Percentiles rank a stretch among this genome's conserved stretches.
These are phyloP conservation scores for Pristiophorus japonicus DNA, from an alignment of 2,113 vertebrate species.

Conservation along the genomic window DNA sequence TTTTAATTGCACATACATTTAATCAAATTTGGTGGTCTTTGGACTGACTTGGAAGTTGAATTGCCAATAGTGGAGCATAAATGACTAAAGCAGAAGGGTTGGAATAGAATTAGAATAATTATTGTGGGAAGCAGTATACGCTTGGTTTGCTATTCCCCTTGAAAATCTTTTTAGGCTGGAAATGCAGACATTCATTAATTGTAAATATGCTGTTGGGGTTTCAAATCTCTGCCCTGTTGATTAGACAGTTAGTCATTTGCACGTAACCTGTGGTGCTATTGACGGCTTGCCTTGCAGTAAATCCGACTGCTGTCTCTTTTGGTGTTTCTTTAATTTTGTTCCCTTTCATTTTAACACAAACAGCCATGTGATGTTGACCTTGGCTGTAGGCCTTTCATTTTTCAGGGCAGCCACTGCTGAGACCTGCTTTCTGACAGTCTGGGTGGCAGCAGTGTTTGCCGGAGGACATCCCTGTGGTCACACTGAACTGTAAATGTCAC, in stretches of 20 bases:
- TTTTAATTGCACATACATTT: not conserved
- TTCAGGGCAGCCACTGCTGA: slow-evolving; percentile 60
- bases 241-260: not conserved
- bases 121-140: not conserved
- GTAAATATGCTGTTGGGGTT: not conserved
- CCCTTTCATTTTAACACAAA: slow-evolving; percentile 49
- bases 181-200: not conserved
- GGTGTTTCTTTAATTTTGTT: slow-evolving; percentile 44
- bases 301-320: slow-evolving; percentile 39
- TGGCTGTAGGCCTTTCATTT: slow-evolving; percentile 62
- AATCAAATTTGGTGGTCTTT: not conserved
- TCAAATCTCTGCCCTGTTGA: not conserved
- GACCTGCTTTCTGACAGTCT: slow-evolving; percentile 57
- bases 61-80: not conserved
- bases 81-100: not conserved
- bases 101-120: not conserved
- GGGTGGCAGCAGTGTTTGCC: slow-evolving; percentile 56
- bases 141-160: not conserved
- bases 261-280: not conserved
- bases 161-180: not conserved
- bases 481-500: slow-evolving; percentile 58
- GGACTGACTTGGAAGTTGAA: not conserved
- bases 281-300: not conserved
- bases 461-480: slow-evolving; percentile 56
- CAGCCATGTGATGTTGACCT: slow-evolving; percentile 59